These are phyloP conservation scores for Lithophane ornitopus DNA, from an alignment of 2,888 invertebrate species.

Conservation along the genomic window DNA sequence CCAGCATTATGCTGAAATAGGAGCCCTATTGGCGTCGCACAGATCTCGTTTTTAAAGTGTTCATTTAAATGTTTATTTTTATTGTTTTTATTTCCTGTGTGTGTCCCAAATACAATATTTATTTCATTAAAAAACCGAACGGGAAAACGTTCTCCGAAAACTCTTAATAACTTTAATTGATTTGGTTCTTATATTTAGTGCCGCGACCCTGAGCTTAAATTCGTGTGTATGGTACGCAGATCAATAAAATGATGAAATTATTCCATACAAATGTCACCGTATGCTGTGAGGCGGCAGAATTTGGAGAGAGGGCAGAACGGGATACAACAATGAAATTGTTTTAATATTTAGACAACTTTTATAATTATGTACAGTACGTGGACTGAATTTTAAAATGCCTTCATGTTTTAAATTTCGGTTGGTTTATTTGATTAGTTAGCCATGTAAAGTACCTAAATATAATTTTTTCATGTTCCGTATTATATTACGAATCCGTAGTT, in stretches of 20 bases:
- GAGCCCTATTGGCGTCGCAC: no score
- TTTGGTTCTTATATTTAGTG: slow-evolving; percentile 17
- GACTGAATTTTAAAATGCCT: slow-evolving; percentile 3
- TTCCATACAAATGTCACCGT: slow-evolving; percentile 27
- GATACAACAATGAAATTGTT: slow-evolving; percentile 24
- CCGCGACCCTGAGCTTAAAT: slow-evolving; percentile 12
- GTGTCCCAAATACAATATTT: neutral
- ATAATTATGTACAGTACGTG: neutral
- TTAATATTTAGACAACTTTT: slow-evolving; percentile 12
- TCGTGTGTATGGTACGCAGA: slow-evolving; percentile 22
- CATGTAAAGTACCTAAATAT: no score
- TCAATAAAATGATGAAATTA: slow-evolving; percentile 55
- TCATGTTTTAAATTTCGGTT: neutral
- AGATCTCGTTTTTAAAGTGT: neutral
- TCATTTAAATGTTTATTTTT: neutral
- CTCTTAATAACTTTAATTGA: slow-evolving; percentile 28
- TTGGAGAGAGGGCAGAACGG: neutral
- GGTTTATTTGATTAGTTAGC: neutral
- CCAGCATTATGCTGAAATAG: neutral
- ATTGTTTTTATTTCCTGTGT: no score
- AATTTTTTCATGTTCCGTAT: neutral
- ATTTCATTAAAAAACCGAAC: neutral
- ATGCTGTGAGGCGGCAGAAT: neutral
- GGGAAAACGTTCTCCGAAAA: neutral
- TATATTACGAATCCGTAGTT: no score